Evolutionary conservation across 2,888 invertebrate genomes (phyloP).

Genomic region (Eupeodes luniger): DNA sequence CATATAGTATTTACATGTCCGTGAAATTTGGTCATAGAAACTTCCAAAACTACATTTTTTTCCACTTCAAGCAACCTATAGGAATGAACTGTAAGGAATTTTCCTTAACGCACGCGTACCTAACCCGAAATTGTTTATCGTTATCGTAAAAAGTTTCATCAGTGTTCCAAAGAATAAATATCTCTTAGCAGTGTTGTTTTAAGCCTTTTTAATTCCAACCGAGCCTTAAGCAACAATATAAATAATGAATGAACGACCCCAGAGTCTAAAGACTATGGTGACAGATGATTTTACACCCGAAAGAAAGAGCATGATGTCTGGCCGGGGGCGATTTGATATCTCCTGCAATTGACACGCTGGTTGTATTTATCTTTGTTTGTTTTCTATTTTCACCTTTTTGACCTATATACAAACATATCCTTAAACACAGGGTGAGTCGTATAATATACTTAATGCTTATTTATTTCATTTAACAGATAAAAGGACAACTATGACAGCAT

Average conservation of each 20-base stretch:
- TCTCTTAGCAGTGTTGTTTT: constrained; percentile 61
- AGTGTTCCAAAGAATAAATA: constrained; percentile 47
- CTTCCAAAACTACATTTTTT: too few species aligned
- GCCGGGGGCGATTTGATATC: constrained; percentile 34
- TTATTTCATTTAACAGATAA: too few species aligned
- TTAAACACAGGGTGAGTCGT: neutral
- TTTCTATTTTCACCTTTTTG: constrained; percentile 44
- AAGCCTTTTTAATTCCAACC: constrained; percentile 73
- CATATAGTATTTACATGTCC: too few species aligned
- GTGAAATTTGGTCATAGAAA: too few species aligned
- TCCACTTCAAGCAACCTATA: too few species aligned
- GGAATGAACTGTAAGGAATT: neutral
- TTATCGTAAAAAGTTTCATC: constrained; percentile 4
- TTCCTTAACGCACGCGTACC: neutral
- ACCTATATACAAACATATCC: constrained; percentile 19
- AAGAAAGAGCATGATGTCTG: constrained; percentile 48
- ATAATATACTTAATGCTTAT: too few species aligned
- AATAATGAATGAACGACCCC: constrained; percentile 59
- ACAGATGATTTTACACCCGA: constrained; percentile 46
- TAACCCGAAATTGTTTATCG: constrained; percentile 4
- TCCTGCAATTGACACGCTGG: constrained; percentile 48
- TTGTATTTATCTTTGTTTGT: neutral
- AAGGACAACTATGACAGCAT: too few species aligned
- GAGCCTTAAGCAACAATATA: constrained; percentile 58
- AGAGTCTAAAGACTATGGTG: neutral